Evolutionary conservation across 2,113 vertebrate species (phyloP), one percentile per base, ranked within the genome.

Genomic region (Opisthocomus hoazin): DNA sequence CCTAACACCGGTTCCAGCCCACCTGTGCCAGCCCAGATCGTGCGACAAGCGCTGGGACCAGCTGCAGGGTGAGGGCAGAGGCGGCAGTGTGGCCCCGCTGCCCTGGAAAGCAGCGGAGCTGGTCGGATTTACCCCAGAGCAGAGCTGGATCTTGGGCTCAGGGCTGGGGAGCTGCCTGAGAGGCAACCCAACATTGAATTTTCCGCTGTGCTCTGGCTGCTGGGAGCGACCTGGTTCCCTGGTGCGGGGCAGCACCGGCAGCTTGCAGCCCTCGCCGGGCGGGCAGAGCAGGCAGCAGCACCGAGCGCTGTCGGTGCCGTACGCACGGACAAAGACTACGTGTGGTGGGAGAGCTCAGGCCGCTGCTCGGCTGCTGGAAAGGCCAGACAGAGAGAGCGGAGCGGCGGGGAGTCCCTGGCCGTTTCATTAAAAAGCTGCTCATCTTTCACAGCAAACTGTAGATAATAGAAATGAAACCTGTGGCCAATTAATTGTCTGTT

Each of bases 121-220:
- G 36, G 5, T 20, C 0, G 10, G 76, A 19, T 43, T 12, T 22
- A 20, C 10, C 54, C 64, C 0, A 1, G 22, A 39, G 45, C 0
- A 5, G 23, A 24, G 70, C 18, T 51, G 78, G 24, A 15, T n/a
- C 20, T 20, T 0, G 3, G 34, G n/a, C 32, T 75, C 46, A 6
- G 26, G 11, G 22, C 9, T 30, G 57, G n/a, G 26, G 14, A 84
- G 5, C 32, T 45, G 54, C 51, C 10, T 4, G 2, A 15, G 20
- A 69, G 64, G 30, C 2, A 61, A 54, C 14, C 0, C 0, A 36
- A 53, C 7, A 7, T 12, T 64, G 18, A 9, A 53, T 58, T 85
- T 68, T 29, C 50, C 0, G 0, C 32, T 8, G 17, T 26, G 21
- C 15, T 64, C 13, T 24, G n/a, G n/a, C 37, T 7, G 2, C 3